phyloP scores from a whole-genome alignment of 2,113 vertebrate species.

The Rhinoderma darwinii region DNA sequence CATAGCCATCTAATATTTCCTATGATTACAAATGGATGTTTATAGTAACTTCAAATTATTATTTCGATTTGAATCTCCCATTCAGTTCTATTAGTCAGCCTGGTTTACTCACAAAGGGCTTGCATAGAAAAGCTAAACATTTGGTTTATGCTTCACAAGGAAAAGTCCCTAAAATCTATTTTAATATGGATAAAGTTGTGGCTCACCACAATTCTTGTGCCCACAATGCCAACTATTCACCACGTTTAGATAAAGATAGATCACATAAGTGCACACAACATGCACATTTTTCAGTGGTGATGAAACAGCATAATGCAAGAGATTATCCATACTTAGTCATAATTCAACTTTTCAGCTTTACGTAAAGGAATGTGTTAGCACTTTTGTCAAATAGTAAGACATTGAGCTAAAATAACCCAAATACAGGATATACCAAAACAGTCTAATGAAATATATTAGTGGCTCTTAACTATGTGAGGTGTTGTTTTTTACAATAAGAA shows the following conservation, averaged over 20 bases:
- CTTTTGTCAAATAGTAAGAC: neutral
- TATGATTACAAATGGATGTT: neutral
- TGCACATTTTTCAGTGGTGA: conserved; percentile 23
- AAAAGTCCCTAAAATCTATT: conserved; percentile 38
- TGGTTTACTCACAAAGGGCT: conserved; percentile 1
- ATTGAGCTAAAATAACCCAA: neutral
- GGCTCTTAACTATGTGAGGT: too few species aligned
- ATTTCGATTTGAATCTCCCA: conserved; percentile 3
- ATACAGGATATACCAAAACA: too few species aligned
- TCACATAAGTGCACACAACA: neutral
- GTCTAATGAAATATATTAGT: too few species aligned
- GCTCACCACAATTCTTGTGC: conserved; percentile 28
- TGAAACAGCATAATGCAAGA: neutral
- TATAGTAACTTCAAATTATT: neutral
- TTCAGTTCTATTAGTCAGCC: conserved; percentile 1
- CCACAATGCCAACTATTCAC: neutral
- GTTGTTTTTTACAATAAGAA: too few species aligned
- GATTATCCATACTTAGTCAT: neutral
- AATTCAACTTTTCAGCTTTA: neutral
- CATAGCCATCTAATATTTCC: neutral
- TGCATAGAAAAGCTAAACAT: conserved; percentile 21
- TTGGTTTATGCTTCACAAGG: neutral
- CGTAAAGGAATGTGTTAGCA: neutral
- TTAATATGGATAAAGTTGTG: conserved; percentile 19
- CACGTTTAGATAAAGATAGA: conserved; percentile 11